Evolutionary conservation across 1,140 invertebrate genomes (phyloP).

Genomic region (Drosophila kepulauana): DNA sequence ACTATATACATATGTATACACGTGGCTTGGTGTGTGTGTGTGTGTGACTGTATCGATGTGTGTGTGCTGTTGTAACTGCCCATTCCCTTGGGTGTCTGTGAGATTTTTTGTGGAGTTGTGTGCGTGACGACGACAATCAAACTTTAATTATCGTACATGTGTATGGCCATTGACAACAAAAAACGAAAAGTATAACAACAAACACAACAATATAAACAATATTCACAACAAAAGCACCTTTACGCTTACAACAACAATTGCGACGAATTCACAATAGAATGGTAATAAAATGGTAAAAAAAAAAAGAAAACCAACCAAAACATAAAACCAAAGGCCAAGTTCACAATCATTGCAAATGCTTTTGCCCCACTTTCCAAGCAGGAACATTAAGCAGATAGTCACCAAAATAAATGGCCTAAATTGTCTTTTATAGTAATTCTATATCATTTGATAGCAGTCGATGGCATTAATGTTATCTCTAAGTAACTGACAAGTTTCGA

Average conservation of each 20-base stretch:
- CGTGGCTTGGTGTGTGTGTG: neutral
- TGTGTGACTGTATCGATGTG: constrained; percentile 4
- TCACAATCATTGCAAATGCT: constrained; percentile 27
- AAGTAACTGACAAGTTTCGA: no score
- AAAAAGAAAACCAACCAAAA: no score
- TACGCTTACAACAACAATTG: constrained; percentile 20
- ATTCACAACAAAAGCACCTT: constrained; percentile 45
- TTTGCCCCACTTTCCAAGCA: neutral
- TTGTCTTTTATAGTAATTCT: neutral
- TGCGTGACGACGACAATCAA: constrained; percentile 56
- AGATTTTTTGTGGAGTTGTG: constrained; percentile 17
- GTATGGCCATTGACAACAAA: constrained; percentile 36
- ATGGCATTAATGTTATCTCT: neutral
- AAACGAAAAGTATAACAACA: neutral
- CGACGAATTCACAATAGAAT: constrained; percentile 18
- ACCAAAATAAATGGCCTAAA: neutral
- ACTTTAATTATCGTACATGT: constrained; percentile 14
- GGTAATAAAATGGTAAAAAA: neutral
- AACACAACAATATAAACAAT: constrained; percentile 35
- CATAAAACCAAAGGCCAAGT: constrained; percentile 43
- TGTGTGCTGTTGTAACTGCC: constrained; percentile 6
- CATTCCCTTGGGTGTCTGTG: constrained; percentile 13
- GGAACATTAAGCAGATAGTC: neutral
- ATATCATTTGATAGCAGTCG: neutral
- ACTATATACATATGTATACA: constrained; percentile 19